Percentiles rank a stretch among this genome's conserved stretches.
These are phyloP conservation scores for Rhimphoctona megacephalus DNA, from an alignment of 2,888 invertebrate genomes.

Conservation along the genomic window DNA sequence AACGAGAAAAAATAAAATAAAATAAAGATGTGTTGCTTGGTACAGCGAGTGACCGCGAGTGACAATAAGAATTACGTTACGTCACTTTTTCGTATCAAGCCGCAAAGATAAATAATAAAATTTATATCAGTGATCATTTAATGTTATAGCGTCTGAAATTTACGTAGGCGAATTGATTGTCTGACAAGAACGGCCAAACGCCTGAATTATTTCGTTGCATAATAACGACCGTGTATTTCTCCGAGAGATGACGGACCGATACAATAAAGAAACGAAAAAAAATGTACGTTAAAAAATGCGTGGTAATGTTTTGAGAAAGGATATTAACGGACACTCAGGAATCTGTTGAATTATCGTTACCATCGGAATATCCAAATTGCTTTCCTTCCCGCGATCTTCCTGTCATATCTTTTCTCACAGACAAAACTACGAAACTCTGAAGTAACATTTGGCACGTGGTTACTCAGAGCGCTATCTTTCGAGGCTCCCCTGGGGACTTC, in stretches of 20 bases:
- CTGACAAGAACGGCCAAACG: conserved; percentile 19
- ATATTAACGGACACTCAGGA: neutral
- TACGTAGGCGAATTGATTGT: conserved; percentile 16
- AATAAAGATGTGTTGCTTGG: neutral
- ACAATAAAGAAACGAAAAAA: neutral
- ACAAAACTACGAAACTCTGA: conserved; percentile 11
- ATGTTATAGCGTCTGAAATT: neutral
- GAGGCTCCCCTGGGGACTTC: conserved; percentile 54
- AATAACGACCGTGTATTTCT: neutral
- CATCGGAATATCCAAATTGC: neutral
- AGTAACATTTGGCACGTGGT: conserved; percentile 56
- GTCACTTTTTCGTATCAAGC: neutral
- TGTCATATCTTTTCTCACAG: neutral
- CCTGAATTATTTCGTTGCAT: conserved; percentile 6
- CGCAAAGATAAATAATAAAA: neutral
- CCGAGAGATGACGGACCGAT: neutral
- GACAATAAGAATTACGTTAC: neutral
- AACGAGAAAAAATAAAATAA: neutral
- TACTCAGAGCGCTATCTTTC: conserved; percentile 41
- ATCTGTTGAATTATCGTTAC: neutral
- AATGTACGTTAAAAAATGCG: neutral
- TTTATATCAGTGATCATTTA: neutral
- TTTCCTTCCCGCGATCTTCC: conserved; percentile 31
- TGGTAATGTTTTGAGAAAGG: neutral
- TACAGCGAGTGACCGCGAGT: neutral